Conservation (phyloP, 2,113 vertebrate species). For the Rousettus leschenaultii region DNA sequence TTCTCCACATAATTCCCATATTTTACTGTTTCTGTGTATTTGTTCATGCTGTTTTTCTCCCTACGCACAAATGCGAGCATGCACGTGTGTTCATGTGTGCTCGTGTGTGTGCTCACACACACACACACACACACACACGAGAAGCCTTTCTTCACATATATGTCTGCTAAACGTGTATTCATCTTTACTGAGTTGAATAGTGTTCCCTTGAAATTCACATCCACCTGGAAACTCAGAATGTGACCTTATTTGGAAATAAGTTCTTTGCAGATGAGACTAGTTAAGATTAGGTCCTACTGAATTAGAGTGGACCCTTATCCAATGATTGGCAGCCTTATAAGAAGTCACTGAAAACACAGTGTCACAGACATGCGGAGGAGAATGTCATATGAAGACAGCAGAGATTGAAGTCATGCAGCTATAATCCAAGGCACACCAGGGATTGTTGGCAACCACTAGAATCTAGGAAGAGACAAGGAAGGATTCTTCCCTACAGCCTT, state of each 20-base stretch:
- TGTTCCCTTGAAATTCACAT: not conserved
- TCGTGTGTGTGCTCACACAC: too few relatives aligned
- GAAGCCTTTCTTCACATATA: not conserved
- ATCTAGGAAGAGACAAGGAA: not conserved
- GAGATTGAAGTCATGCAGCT: not conserved
- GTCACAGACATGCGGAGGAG: not conserved
- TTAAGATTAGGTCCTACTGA: not conserved
- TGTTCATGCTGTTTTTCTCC: not conserved
- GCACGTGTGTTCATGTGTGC: too few relatives aligned
- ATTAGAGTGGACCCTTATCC: not conserved
- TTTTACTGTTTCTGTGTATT: not conserved
- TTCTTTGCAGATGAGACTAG: not conserved
- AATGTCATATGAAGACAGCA: not conserved
- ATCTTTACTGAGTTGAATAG: not conserved
- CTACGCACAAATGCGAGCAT: too few relatives aligned
- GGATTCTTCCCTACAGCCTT: not conserved
- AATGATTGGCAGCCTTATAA: not conserved
- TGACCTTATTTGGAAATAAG: not conserved
- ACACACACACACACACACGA: not conserved
- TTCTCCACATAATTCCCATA: not conserved
- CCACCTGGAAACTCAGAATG: not conserved
- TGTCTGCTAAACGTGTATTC: not conserved
- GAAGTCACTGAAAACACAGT: not conserved
- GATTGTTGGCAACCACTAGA: not conserved
- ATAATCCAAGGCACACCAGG: not conserved